These are phyloP conservation scores for Pseudomyrmex sp. DNA, from an alignment of 1,140 invertebrate species.

Conservation along the genomic window DNA sequence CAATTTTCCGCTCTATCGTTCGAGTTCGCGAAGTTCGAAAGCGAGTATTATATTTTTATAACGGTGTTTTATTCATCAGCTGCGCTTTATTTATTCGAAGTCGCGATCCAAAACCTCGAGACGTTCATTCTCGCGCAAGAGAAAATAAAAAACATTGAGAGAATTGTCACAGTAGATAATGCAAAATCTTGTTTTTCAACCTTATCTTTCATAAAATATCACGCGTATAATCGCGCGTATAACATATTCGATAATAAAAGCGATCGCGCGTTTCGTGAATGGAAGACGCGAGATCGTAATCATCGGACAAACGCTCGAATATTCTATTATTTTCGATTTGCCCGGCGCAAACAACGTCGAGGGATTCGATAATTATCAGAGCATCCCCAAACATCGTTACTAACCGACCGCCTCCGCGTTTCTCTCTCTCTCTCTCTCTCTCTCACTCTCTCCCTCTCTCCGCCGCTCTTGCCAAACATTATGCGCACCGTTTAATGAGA, in stretches of 20 bases:
- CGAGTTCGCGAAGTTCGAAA: not conserved
- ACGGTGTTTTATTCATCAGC: not conserved
- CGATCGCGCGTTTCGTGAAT: not conserved
- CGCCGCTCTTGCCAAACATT: constrained; percentile 76
- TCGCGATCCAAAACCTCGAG: not conserved
- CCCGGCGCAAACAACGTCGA: constrained; percentile 75
- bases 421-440: constrained; percentile 49
- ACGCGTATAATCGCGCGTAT: not conserved
- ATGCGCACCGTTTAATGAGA: constrained; percentile 79
- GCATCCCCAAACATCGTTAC: constrained; percentile 80
- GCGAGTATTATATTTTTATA: not conserved
- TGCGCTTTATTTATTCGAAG: not conserved
- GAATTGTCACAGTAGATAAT: too few relatives aligned
- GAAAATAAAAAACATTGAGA: constrained; percentile 16
- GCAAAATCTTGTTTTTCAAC: too few relatives aligned
- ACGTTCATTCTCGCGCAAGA: not conserved
- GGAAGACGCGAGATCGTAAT: constrained; percentile 13
- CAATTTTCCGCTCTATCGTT: not conserved
- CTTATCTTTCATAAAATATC: not conserved
- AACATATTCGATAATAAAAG: not conserved
- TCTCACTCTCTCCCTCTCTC: not conserved
- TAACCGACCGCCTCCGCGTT: constrained; percentile 58
- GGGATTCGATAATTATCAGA: constrained; percentile 80
- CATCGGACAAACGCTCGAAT: constrained; percentile 19
- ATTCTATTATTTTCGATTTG: constrained; percentile 81